These are phyloP conservation scores for Hesperia comma DNA, from an alignment of 2,888 invertebrate species.

Conservation along the genomic window DNA sequence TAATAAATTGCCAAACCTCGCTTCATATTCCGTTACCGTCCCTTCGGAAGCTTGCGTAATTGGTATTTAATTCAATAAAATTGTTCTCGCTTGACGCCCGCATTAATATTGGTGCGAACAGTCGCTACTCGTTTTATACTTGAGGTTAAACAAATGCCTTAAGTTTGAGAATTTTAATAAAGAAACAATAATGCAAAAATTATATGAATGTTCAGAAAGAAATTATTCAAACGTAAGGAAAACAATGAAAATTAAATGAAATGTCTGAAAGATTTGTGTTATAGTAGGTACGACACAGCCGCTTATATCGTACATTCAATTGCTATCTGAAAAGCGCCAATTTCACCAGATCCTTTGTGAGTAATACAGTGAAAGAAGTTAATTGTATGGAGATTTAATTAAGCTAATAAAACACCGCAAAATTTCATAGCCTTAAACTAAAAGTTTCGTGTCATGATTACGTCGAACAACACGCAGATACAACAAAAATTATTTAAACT, in stretches of 20 bases:
- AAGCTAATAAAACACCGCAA: no score
- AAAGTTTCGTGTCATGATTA: no score
- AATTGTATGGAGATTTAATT: no score
- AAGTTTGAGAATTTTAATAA: neutral
- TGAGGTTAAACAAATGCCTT: neutral
- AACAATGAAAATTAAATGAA: neutral
- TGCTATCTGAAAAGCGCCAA: no score
- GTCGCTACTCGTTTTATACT: neutral
- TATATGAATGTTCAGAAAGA: neutral
- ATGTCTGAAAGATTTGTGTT: neutral
- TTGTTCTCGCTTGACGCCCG: neutral
- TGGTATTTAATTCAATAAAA: conserved; percentile 8
- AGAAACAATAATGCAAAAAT: neutral
- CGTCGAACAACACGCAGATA: no score
- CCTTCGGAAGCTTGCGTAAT: neutral
- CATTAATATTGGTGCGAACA: neutral
- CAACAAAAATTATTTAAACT: no score
- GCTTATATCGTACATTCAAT: neutral
- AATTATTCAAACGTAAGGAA: neutral
- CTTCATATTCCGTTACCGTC: conserved; percentile 6
- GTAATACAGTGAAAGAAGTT: no score
- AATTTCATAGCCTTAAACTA: no score
- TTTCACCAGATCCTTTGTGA: no score
- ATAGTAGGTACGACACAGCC: neutral
- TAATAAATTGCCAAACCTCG: conserved; percentile 11